These are phyloP conservation scores for Caenorhabditis afra DNA, from an alignment of 2,888 invertebrate genomes.

Conservation along the genomic window DNA sequence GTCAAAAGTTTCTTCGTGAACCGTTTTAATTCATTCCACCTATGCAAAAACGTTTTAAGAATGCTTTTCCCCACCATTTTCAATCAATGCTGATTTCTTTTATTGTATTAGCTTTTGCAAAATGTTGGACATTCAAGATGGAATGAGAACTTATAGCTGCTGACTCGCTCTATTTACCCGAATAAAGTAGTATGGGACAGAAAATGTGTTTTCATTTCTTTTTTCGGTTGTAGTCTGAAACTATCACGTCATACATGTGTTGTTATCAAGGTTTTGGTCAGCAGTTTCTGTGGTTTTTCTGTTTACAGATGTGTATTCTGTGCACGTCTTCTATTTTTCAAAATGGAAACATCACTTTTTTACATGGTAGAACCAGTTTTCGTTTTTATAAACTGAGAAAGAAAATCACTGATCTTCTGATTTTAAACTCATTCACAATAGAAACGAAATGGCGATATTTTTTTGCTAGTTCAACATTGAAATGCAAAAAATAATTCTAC, in stretches of 20 bases:
- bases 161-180: conserved; percentile 1
- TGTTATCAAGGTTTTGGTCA: too few species aligned
- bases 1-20: background rate
- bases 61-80: conserved; percentile 22
- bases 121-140: conserved; percentile 17
- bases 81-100: conserved; percentile 33
- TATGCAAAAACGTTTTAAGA: conserved; percentile 26
- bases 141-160: conserved; percentile 60
- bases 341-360: background rate
- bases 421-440: conserved; percentile 6
- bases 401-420: background rate
- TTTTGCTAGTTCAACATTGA: too few species aligned
- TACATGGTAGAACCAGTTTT: background rate
- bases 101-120: conserved; percentile 46
- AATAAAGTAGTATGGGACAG: conserved; percentile 16
- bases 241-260: too few species aligned
- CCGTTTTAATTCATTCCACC: conserved; percentile 34
- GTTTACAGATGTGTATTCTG: conserved; percentile 11
- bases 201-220: background rate
- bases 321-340: conserved; percentile 24
- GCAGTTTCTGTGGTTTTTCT: conserved; percentile 23
- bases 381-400: background rate
- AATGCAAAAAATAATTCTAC: too few species aligned
- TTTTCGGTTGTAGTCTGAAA: background rate
- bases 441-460: too few species aligned